A percentile compares a stretch with the other conserved stretches of the same genome.
phyloP scores from a whole-genome alignment of 2,888 invertebrate species.

The Sphaerophoria rueppellii region DNA sequence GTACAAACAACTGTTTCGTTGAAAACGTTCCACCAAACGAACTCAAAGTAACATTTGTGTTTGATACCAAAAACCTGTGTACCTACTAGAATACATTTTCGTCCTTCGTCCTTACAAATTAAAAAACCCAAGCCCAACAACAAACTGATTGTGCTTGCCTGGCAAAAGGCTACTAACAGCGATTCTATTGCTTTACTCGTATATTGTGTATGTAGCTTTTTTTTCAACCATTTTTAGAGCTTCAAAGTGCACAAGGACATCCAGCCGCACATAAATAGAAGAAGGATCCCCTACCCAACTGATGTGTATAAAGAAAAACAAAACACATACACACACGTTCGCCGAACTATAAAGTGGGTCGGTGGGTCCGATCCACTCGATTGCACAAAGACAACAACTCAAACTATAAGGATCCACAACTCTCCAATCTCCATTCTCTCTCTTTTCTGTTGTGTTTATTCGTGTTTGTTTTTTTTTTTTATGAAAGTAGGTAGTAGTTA shows the following conservation, averaged over 20 bases:
- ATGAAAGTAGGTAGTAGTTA: slow-evolving; percentile 41
- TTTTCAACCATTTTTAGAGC: not conserved
- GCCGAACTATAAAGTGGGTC: no score
- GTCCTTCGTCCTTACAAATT: slow-evolving; percentile 66
- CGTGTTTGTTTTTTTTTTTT: slow-evolving; percentile 43
- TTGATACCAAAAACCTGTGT: slow-evolving; percentile 35
- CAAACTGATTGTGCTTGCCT: slow-evolving; percentile 39
- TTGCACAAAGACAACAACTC: slow-evolving; percentile 63
- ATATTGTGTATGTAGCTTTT: not conserved
- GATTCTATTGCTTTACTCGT: slow-evolving; percentile 13
- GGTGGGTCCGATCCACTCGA: slow-evolving; percentile 53
- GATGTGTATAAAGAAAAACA: slow-evolving; percentile 50
- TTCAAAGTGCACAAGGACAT: slow-evolving; percentile 35
- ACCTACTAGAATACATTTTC: not conserved
- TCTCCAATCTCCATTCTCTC: not conserved
- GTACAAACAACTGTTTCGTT: slow-evolving; percentile 43
- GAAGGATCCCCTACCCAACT: slow-evolving; percentile 12
- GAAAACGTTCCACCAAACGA: not conserved
- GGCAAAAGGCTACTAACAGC: slow-evolving; percentile 40
- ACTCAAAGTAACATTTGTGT: slow-evolving; percentile 43
- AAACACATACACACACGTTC: slow-evolving; percentile 21
- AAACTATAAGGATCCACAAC: slow-evolving; percentile 32
- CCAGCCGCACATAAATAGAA: slow-evolving; percentile 52
- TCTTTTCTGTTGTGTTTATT: slow-evolving; percentile 17
- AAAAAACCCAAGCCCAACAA: slow-evolving; percentile 55